phyloP scores from a whole-genome alignment of 1,140 invertebrate genomes.

The Bombus affinis region DNA sequence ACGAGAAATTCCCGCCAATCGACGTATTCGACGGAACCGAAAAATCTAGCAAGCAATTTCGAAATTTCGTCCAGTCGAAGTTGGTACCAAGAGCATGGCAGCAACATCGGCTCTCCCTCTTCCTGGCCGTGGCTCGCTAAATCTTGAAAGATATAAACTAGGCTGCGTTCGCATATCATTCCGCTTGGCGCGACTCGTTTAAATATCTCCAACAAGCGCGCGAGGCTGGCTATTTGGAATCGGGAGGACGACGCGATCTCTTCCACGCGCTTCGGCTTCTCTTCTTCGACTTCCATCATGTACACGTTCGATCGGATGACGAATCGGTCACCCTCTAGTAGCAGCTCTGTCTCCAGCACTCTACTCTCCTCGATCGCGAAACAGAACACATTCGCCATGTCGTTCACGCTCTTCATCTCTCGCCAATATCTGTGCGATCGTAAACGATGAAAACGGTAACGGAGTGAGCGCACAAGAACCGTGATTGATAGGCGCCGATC shows the following conservation, averaged over 20 bases:
- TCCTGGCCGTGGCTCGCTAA: conserved; percentile 81
- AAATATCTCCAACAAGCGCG: conserved; percentile 81
- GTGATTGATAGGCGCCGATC: too few species aligned
- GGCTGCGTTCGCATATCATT: conserved; percentile 80
- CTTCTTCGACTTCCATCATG: conserved; percentile 69
- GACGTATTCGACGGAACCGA: conserved; percentile 80
- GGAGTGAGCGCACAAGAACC: too few species aligned
- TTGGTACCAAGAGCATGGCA: conserved; percentile 82
- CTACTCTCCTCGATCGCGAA: conserved; percentile 83
- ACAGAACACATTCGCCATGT: conserved; percentile 82
- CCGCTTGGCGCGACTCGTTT: conserved; percentile 82
- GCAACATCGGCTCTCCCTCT: conserved; percentile 76
- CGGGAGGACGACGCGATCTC: conserved; percentile 58
- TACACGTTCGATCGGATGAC: conserved; percentile 78
- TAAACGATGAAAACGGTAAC: not conserved
- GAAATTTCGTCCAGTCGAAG: conserved; percentile 81
- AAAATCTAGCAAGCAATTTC: conserved; percentile 80
- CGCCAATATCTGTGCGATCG: conserved; percentile 40
- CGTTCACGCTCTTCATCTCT: conserved; percentile 83
- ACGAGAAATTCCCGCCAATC: conserved; percentile 86
- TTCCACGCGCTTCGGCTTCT: conserved; percentile 56
- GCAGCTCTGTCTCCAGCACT: conserved; percentile 79
- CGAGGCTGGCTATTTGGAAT: conserved; percentile 83
- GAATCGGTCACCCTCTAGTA: conserved; percentile 81
- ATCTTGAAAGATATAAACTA: conserved; percentile 84